These are phyloP conservation scores for Chymomyza costata DNA, from an alignment of 1,140 invertebrate genomes.

Conservation along the genomic window DNA sequence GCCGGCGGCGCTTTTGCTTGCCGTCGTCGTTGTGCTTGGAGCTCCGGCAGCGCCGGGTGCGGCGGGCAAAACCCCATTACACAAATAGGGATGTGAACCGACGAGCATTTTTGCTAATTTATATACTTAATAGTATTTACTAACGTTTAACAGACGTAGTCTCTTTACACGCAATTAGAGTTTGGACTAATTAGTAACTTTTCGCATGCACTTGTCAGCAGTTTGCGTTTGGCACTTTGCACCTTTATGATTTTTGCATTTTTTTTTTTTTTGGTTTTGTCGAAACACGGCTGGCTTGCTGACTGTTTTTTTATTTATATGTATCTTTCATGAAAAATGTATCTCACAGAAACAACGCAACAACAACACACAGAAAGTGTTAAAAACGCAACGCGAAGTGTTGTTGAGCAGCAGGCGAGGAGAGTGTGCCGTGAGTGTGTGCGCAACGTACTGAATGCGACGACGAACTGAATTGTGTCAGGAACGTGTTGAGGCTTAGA, in stretches of 20 bases:
- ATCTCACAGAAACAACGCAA: slow-evolving; percentile 31
- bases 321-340: slow-evolving; percentile 21
- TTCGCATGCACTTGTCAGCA: slow-evolving; percentile 19
- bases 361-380: no score
- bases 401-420: not conserved
- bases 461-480: slow-evolving; percentile 74
- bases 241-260: slow-evolving; percentile 24
- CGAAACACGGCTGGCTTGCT: not conserved
- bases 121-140: not conserved
- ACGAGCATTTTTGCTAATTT: slow-evolving; percentile 57
- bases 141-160: not conserved
- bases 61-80: slow-evolving; percentile 58
- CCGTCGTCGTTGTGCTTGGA: slow-evolving; percentile 49
- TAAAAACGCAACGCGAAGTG: not conserved
- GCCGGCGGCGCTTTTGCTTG: slow-evolving; percentile 71
- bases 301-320: slow-evolving; percentile 7
- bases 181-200: slow-evolving; percentile 14
- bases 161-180: no score
- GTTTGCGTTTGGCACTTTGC: slow-evolving; percentile 4
- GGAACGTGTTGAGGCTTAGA: slow-evolving; percentile 61
- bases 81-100: slow-evolving; percentile 71
- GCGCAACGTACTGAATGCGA: slow-evolving; percentile 71
- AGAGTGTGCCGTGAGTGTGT: slow-evolving; percentile 45
- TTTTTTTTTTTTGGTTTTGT: no score
- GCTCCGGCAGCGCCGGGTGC: slow-evolving; percentile 23